Evolutionary conservation across 2,113 vertebrate species (phyloP), one percentile per base, ranked within the genome.

Genomic region (Ceyx cyanopectus): DNA sequence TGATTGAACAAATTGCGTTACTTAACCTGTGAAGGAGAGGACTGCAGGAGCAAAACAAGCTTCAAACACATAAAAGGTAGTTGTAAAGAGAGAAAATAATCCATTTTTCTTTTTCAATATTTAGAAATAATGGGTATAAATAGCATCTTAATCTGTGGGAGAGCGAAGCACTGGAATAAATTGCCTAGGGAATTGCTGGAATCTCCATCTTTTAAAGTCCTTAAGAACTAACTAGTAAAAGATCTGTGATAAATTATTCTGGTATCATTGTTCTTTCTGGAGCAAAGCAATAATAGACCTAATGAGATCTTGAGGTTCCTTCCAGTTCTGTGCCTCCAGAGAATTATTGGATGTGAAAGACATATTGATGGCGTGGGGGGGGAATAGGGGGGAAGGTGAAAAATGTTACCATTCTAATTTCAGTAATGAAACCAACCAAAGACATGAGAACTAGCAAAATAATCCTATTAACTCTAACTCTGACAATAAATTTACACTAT

Each of bases 241-340:
- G 51, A 92, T 21, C 68, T 93, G 53, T 89, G 80, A 96, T 68
- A 94, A 95, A 89, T 81, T 19, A 90, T 86, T 73, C 17, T 78
- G 43, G 40, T 12, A 63, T 86, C 90, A 92, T 89, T 84, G 68
- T 70, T 94, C 56, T 86, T 96, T 74, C 68, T 92, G 68, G 61
- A 89, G 73, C 30, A 92, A 88, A 67, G 73, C 43, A 84, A 43
- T 70, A 81, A 51, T 46, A 92, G n/a, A 27, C 43, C 74, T 89
- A 83, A 93, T 78, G 73, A 78, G n/a, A 75, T 81, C 61, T 60
- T 68, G 60, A 90, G 23, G 17, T 81, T 94, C 43, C 61, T 53
- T 86, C 73, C 40, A 92, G 69, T 81, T 34, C n/a, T 53, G 12
- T 43, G 53, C 40, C 80, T 88, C 62, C 30, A 73, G 68, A 74